Evolutionary conservation across 2,797 vertebrate genomes (phyloP).

Genomic region (Bucorvus abyssinicus): DNA sequence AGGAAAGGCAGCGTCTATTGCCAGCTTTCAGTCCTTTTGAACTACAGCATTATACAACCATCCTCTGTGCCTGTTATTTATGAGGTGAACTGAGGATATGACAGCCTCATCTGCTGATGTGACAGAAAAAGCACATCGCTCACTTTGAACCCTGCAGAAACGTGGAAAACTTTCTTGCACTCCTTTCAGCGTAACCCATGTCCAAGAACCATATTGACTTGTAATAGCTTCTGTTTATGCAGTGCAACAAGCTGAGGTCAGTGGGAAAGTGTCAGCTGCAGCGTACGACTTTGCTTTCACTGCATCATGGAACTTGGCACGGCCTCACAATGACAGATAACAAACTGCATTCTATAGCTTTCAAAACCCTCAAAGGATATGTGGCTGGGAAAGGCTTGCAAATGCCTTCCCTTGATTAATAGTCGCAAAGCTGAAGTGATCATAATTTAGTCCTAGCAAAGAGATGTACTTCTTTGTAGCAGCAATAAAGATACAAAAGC

Average conservation of each 20-base stretch:
- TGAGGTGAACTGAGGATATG: slow-evolving; percentile 32
- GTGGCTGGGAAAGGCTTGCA: slow-evolving; percentile 35
- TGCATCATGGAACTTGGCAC: slow-evolving; percentile 65
- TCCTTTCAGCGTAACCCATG: background rate
- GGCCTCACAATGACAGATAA: background rate
- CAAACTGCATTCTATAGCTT: slow-evolving; percentile 44
- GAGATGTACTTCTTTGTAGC: slow-evolving; percentile 38
- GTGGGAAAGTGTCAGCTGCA: slow-evolving; percentile 50
- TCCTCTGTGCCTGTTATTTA: slow-evolving; percentile 11
- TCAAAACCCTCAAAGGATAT: slow-evolving; percentile 43
- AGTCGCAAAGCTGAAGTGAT: slow-evolving; percentile 35
- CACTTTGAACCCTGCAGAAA: background rate
- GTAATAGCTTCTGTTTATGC: slow-evolving; percentile 49
- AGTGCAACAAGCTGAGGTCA: slow-evolving; percentile 41
- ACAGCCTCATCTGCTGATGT: background rate
- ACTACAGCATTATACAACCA: background rate
- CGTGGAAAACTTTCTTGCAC: background rate
- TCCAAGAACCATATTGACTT: slow-evolving; percentile 36
- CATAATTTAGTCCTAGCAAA: slow-evolving; percentile 42
- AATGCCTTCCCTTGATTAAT: slow-evolving; percentile 50
- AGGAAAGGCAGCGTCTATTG: background rate
- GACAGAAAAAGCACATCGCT: background rate
- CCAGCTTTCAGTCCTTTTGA: slow-evolving; percentile 14
- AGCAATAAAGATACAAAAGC: background rate
- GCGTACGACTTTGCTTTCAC: slow-evolving; percentile 40